Conservation (phyloP, 2,113 vertebrate genomes). For the Naja naja region DNA sequence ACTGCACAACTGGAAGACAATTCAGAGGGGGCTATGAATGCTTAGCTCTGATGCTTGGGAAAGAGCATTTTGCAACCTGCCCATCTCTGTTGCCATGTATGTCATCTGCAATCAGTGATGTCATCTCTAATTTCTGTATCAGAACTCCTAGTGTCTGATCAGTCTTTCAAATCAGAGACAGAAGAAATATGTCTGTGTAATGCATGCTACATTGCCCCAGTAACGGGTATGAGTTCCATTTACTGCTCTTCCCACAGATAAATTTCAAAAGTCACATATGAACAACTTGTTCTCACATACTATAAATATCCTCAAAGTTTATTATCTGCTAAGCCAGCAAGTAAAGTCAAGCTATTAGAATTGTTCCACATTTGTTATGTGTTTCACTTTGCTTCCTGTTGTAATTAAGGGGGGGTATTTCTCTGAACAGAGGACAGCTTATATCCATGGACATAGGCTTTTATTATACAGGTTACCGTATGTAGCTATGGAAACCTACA, state of each 20-base stretch:
- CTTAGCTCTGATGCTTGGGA: not conserved
- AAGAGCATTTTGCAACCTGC: not conserved
- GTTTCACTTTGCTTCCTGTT: constrained; percentile 5
- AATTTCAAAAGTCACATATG: not conserved
- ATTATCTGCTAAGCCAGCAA: not conserved
- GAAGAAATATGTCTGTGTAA: not conserved
- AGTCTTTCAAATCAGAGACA: not conserved
- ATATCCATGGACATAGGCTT: not conserved
- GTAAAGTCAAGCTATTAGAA: not conserved
- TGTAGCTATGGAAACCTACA: not conserved
- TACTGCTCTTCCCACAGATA: not conserved
- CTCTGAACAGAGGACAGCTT: not conserved
- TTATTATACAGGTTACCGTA: not conserved
- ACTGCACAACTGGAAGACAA: not conserved
- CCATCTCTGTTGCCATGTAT: not conserved
- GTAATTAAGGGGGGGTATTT: not conserved
- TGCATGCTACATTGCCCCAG: not conserved
- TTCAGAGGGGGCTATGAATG: not conserved
- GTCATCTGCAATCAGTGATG: not conserved
- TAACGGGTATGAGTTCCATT: not conserved
- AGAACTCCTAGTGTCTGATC: not conserved
- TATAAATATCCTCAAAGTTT: not conserved
- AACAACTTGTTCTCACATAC: not conserved
- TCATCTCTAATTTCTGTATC: not conserved
- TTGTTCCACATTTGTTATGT: not conserved